phyloP scores from a whole-genome alignment of 2,888 invertebrate species.

The Cheilosia pagana region DNA sequence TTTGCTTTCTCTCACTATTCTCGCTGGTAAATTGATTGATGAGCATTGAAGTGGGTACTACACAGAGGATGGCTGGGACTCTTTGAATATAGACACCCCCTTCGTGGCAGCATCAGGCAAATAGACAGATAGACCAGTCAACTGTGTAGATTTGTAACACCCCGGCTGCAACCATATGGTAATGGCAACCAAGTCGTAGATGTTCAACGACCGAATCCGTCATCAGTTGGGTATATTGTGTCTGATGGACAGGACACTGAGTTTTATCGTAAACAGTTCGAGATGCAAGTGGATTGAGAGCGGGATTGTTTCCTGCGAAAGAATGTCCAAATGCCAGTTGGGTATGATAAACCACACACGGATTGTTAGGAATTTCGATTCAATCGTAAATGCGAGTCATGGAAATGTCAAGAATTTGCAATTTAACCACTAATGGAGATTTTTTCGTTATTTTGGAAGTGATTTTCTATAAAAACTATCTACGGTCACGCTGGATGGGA shows the following conservation, averaged over 20 bases:
- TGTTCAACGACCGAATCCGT: constrained; percentile 64
- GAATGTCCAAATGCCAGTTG: constrained; percentile 64
- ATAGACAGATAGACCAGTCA: constrained; percentile 18
- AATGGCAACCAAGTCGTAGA: constrained; percentile 51
- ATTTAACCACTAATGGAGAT: constrained; percentile 41
- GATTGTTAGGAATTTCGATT: constrained; percentile 58
- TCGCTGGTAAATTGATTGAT: constrained; percentile 67
- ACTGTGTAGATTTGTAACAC: not conserved
- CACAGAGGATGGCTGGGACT: not conserved
- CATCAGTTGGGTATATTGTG: constrained; percentile 58
- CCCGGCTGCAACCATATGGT: constrained; percentile 59
- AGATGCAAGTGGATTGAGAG: constrained; percentile 7
- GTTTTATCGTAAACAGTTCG: constrained; percentile 65
- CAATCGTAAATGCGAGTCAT: constrained; percentile 32
- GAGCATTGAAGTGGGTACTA: constrained; percentile 61
- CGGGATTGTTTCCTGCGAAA: constrained; percentile 12
- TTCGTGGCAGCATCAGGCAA: constrained; percentile 9
- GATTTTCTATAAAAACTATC: too few species aligned
- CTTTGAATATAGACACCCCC: constrained; percentile 42
- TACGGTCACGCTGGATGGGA: too few species aligned
- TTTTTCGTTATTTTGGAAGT: constrained; percentile 10
- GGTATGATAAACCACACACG: constrained; percentile 70
- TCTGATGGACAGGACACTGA: constrained; percentile 71
- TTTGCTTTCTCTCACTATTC: constrained; percentile 33
- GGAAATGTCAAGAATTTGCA: constrained; percentile 60